phyloP scores from a whole-genome alignment of 2,888 invertebrate genomes.

The Netelia fuscicornis region DNA sequence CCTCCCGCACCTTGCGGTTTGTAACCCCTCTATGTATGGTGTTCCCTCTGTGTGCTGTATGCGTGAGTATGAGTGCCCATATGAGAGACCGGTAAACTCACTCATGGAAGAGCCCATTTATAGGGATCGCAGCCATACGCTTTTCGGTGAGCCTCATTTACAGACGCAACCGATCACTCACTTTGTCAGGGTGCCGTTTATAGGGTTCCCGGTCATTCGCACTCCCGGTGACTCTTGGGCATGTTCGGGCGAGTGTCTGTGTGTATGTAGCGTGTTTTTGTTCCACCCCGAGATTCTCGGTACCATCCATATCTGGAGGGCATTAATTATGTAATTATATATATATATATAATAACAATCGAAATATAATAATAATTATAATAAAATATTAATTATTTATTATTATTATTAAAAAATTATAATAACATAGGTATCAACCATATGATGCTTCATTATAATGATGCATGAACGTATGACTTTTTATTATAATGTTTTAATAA shows the following conservation, averaged over 20 bases:
- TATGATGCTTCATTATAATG: too few species aligned
- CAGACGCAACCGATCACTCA: constrained; percentile 4
- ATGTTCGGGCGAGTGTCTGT: constrained; percentile 10
- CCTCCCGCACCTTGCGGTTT: constrained; percentile 35
- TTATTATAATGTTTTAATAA: too few species aligned
- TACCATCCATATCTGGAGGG: constrained; percentile 23
- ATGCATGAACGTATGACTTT: too few species aligned
- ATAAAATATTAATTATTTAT: too few species aligned
- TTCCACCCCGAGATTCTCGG: constrained; percentile 11
- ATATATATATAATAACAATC: too few species aligned
- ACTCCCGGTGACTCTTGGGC: constrained; percentile 16
- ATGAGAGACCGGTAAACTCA: not conserved
- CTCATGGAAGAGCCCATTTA: constrained; percentile 16
- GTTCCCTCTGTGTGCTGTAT: not conserved
- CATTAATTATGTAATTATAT: not conserved
- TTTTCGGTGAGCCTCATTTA: constrained; percentile 10
- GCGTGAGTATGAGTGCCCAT: not conserved
- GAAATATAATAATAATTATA: too few species aligned
- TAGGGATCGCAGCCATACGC: not conserved
- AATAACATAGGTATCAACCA: too few species aligned
- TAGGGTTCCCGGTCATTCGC: constrained; percentile 27
- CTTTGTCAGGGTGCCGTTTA: constrained; percentile 20
- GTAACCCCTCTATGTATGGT: not conserved
- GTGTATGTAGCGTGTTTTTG: constrained; percentile 9
- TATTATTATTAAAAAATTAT: too few species aligned